These are phyloP conservation scores for Callocephalon fimbriatum DNA, from an alignment of 2,113 vertebrate species.

Conservation along the genomic window DNA sequence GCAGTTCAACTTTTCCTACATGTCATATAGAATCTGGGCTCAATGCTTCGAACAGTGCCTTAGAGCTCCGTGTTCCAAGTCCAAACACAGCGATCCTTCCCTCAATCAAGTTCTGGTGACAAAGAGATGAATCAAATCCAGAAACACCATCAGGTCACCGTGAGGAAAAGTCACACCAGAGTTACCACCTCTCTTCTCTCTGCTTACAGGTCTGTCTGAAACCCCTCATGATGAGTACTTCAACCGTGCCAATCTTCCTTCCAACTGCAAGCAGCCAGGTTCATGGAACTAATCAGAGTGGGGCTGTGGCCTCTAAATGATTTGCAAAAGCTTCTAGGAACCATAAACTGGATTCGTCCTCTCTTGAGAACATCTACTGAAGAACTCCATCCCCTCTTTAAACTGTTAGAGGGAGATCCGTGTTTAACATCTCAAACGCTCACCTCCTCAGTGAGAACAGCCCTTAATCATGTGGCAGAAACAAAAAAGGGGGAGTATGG, in stretches of 20 bases:
- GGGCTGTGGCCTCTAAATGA: constrained; percentile 17
- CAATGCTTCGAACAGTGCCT: background rate
- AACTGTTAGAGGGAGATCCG: too few relatives aligned
- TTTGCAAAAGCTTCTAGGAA: too few relatives aligned
- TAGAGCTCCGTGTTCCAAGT: background rate
- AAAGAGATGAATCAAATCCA: background rate
- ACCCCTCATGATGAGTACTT: constrained; percentile 7
- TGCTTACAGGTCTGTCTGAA: constrained; percentile 36
- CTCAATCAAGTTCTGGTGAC: background rate
- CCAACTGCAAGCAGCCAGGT: background rate
- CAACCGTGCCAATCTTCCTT: background rate
- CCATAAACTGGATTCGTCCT: too few relatives aligned
- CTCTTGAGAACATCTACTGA: too few relatives aligned
- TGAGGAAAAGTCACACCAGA: background rate
- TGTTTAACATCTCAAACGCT: too few relatives aligned
- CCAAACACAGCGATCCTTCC: background rate
- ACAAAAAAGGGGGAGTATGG: too few relatives aligned
- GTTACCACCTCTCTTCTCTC: background rate
- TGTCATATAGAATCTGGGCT: background rate
- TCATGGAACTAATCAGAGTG: background rate
- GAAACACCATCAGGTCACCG: background rate
- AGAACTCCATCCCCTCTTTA: too few relatives aligned
- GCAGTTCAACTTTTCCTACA: background rate
- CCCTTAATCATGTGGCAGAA: too few relatives aligned
- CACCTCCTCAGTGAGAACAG: too few relatives aligned